Base-by-base conservation (phyloP, 2,113 vertebrate species). In the Oxyura jamaicensis region DNA sequence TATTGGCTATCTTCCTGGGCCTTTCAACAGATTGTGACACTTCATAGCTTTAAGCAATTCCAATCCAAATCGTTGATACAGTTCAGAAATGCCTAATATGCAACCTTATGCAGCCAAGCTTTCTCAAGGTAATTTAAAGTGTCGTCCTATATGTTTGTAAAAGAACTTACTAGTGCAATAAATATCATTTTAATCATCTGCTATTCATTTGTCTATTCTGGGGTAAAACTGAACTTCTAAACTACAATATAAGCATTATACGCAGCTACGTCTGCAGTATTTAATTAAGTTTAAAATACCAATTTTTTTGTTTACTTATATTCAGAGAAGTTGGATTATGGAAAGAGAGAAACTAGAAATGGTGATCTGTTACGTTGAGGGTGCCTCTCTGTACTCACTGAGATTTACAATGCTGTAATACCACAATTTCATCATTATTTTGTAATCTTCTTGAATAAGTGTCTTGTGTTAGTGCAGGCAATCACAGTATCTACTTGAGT, bases 341-440 rank as follows among this genome's bases (percentile, higher is more conserved):
- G 68, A 55, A 83, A 84, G 0, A 0, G 50, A 83, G 46, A 81
- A 92, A 87, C 62, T 85, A 8, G 4, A 66, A 92, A 91, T 81
- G 90, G 36, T 41, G 73, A 58, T 93, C 55, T 90, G 20, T 83
- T 89, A 67, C 56, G 62, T 83, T 74, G 69, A 92, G 69, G 83
- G 56, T 41, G 63, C 53, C 46, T 77, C 33, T 94, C 80, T 96
- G 67, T 91, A 53, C 83, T 93, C 53, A 72, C 77, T 7, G 20
- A 94, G 91, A 95, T 95, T 95, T 92, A 84, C 56, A 71, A 63
- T 89, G 76, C 88, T 72, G 69, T 92, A 95, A 95, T 89, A 86
- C 83, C 93, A 83, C 88, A 96, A 89, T 95, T 95, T 95, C 95
- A 96, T 96, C 95, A 95, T 95, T 95, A 96, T 95, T 95, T 96